Evolutionary conservation across 2,888 invertebrate species (phyloP).

Genomic region (Diaphora mendica): DNA sequence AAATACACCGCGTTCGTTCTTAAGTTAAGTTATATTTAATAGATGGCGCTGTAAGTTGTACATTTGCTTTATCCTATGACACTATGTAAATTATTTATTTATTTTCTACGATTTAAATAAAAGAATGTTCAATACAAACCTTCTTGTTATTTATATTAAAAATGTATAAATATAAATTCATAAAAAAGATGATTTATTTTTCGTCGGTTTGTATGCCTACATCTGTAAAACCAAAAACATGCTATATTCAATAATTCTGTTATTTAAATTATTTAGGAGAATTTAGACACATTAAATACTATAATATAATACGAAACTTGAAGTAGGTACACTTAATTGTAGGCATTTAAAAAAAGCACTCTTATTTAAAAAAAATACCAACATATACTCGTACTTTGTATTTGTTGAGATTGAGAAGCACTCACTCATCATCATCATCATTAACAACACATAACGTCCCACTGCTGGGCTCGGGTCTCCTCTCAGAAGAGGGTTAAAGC

Average conservation of each 20-base stretch:
- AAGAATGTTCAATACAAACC: constrained; percentile 55
- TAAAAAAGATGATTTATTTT: neutral
- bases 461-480: too few relatives aligned
- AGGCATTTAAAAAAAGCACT: neutral
- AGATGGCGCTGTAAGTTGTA: constrained; percentile 74
- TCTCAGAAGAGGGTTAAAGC: too few relatives aligned
- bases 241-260: too few relatives aligned
- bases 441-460: too few relatives aligned
- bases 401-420: too few relatives aligned
- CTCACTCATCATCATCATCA: too few relatives aligned
- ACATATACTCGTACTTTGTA: too few relatives aligned
- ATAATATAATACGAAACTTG: neutral
- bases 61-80: constrained; percentile 68
- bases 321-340: neutral
- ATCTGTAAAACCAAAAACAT: neutral
- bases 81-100: constrained; percentile 84
- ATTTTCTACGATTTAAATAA: constrained; percentile 67
- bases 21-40: constrained; percentile 62
- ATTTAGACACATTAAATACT: too few relatives aligned
- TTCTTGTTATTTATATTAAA: constrained; percentile 1
- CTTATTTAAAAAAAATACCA: too few relatives aligned
- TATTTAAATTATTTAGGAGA: too few relatives aligned
- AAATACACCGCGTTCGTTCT: constrained; percentile 44
- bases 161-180: neutral
- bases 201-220: neutral